phyloP scores from a whole-genome alignment of 2,113 vertebrate genomes.

The Bolborhynchus lineola region DNA sequence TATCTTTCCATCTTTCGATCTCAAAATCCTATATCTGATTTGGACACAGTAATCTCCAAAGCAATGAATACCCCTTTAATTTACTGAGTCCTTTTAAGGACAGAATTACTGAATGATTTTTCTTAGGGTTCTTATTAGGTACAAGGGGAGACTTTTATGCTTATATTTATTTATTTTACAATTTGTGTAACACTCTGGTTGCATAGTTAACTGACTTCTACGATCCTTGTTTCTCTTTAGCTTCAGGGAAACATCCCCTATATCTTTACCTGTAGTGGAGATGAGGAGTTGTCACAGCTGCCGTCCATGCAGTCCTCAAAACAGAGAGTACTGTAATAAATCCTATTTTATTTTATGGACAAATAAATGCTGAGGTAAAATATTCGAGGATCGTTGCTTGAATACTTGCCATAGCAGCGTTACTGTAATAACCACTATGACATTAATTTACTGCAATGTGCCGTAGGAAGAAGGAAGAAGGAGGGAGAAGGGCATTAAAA shows the following conservation, averaged over 20 bases:
- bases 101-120: slow-evolving; percentile 4
- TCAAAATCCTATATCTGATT: background rate
- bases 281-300: slow-evolving; percentile 74
- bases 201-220: background rate
- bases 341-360: slow-evolving; percentile 87
- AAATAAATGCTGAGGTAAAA: slow-evolving; percentile 91
- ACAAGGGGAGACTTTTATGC: background rate
- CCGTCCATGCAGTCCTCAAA: slow-evolving; percentile 78
- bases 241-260: background rate
- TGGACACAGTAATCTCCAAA: background rate
- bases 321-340: slow-evolving; percentile 78
- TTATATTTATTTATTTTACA: background rate
- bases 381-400: slow-evolving; percentile 78
- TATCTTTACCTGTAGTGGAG: slow-evolving; percentile 69
- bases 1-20: background rate
- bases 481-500: slow-evolving; percentile 83
- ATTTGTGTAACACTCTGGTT: background rate
- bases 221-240: background rate
- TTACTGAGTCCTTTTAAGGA: slow-evolving; percentile 20
- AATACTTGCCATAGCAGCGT: slow-evolving; percentile 78
- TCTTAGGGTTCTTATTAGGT: background rate
- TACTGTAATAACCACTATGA: slow-evolving; percentile 79
- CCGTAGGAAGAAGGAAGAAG: slow-evolving; percentile 77
- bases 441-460: slow-evolving; percentile 84
- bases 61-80: slow-evolving; percentile 27